Evolutionary conservation across 2,797 vertebrate genomes (phyloP), one percentile per base, ranked within the genome.

Genomic region (Euthynnus affinis): DNA sequence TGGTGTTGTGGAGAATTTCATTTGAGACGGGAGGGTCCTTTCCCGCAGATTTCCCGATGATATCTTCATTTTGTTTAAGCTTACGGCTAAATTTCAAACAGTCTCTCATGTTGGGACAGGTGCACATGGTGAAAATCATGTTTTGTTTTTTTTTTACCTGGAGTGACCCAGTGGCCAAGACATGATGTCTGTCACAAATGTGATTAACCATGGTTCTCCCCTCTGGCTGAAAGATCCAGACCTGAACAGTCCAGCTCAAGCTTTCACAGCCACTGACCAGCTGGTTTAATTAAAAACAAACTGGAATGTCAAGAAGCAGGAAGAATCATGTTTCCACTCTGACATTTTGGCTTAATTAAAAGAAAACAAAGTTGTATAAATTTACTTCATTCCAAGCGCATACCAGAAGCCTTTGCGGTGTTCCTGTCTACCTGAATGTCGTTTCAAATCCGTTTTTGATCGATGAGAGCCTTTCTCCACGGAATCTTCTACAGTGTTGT

Each of bases 361-460:
- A 4, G 40, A 46, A 71, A 51, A 83, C 61, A 49, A 25, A 12
- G n/a, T 60, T 25, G 13, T 44, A 20, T 49, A 51, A 27, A 44
- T 12, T 34, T 17, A 64, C 71, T 58, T 44, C 25, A 15, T 34
- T 60, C 58, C 22, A 15, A 20, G 29, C 61, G 64, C 18, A 4
- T 1, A 44, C n/a, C 46, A 44, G 23, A 59, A 40, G 15, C 27
- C 20, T 63, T 44, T 55, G 4, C 52, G 6, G 40, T n/a, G 17
- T n/a, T 79, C 22, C 20, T n/a, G 14, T 74, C 72, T 61, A 42
- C 15, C 81, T 71, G 63, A 42, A 74, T 73, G 49, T 27, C 29
- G 56, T 63, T 61, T 77, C 60, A 86, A 64, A 59, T 56, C 57
- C 5, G 27, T 69, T 81, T 81, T 87, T 70, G 64, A 86, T 62